These are phyloP conservation scores for Oreohelix idahoensis DNA, from an alignment of 1,140 invertebrate genomes.

Conservation along the genomic window DNA sequence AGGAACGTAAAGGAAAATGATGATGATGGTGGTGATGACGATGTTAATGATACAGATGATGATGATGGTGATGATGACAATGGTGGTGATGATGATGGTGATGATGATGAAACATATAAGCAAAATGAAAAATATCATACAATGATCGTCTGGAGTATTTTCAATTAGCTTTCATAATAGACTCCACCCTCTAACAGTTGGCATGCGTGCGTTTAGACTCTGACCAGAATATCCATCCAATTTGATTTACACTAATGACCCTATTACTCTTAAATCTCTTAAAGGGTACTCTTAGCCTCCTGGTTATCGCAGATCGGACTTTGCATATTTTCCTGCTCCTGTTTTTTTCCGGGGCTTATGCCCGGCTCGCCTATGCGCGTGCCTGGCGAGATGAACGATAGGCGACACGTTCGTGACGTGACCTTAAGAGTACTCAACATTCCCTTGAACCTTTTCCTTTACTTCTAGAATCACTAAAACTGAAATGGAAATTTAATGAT, in stretches of 20 bases:
- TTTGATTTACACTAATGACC: slow-evolving; percentile 2
- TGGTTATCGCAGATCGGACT: neutral
- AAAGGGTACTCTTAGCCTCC: neutral
- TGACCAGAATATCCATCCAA: neutral
- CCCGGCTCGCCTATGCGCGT: neutral
- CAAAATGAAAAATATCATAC: too few species aligned
- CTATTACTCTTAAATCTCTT: neutral
- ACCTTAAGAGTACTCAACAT: neutral
- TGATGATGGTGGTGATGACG: too few species aligned
- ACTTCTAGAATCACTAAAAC: neutral
- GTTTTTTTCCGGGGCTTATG: neutral
- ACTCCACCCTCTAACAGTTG: neutral
- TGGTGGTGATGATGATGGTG: too few species aligned
- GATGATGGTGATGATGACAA: too few species aligned
- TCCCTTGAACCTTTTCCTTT: neutral
- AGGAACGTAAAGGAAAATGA: too few species aligned
- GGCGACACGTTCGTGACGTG: neutral
- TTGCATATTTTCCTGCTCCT: neutral
- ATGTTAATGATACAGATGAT: too few species aligned
- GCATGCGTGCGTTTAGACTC: neutral
- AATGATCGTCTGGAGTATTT: too few species aligned
- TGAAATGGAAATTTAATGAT: neutral
- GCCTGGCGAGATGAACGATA: neutral
- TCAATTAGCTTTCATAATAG: neutral
- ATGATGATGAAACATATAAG: too few species aligned